A percentile compares a stretch with the other conserved stretches of the same genome.
phyloP scores from a whole-genome alignment of 2,113 vertebrate species.

The Isichthys henryi region DNA sequence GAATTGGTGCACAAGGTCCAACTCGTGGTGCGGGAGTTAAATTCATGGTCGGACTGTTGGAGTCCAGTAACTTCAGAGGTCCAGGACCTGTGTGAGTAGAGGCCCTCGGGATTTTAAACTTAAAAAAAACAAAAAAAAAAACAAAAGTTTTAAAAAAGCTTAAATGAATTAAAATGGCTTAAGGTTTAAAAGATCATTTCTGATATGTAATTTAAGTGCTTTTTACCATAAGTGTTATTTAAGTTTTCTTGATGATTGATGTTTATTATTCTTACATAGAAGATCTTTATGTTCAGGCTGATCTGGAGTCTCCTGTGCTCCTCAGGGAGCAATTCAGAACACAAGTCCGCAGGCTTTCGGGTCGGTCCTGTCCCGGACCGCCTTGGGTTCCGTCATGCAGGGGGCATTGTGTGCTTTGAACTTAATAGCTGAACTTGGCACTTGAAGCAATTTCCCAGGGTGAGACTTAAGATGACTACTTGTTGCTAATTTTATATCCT shows the following conservation, averaged over 20 bases:
- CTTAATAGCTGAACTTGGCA: background rate
- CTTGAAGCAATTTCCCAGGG: background rate
- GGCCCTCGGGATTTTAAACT: constrained; percentile 37
- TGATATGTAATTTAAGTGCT: constrained; percentile 49
- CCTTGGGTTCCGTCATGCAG: background rate
- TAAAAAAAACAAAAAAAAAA: constrained; percentile 30
- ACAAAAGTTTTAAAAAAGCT: constrained; percentile 20
- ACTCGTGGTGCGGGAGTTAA: background rate
- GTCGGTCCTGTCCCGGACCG: background rate
- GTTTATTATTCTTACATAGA: constrained; percentile 50
- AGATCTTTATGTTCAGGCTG: constrained; percentile 43
- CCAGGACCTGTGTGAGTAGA: constrained; percentile 33
- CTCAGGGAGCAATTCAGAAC: constrained; percentile 50
- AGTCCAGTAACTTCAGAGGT: constrained; percentile 18
- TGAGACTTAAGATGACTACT: background rate
- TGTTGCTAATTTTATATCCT: constrained; percentile 1
- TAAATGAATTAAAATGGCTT: constrained; percentile 4
- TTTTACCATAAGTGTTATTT: constrained; percentile 55
- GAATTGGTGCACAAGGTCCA: constrained; percentile 31
- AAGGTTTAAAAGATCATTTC: constrained; percentile 37
- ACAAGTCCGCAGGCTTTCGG: constrained; percentile 43
- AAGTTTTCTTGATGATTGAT: constrained; percentile 45
- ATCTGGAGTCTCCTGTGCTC: constrained; percentile 39
- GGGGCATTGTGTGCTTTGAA: background rate
- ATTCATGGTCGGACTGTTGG: constrained; percentile 18